Base-by-base conservation (phyloP, 2,797 vertebrate genomes). In the Hypotaenidia philippensis region DNA sequence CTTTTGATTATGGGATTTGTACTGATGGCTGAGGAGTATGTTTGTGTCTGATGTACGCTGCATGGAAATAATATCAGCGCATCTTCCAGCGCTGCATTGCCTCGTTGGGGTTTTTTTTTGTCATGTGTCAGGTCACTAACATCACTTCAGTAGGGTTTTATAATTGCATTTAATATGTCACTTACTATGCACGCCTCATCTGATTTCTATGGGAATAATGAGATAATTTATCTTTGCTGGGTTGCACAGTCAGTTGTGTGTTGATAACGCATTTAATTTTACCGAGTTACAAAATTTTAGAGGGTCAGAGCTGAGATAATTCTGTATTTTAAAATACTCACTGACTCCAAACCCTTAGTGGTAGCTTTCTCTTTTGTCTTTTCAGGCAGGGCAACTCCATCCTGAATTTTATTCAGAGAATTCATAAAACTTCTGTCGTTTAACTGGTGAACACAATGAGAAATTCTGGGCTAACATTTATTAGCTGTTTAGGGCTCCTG, bases 131-230 rank as follows among this genome's bases (percentile, higher is more conserved):
- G 89, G 91, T 93, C 89, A 82, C 76, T 94, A 91, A 91, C 89
- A 96, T 95, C 94, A 95, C 84, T 97, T 96, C 83, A 86, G 91
- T 57, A 69, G 82, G 82, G 79, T 88, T 96, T 95, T 96, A 91
- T 97, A 94, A 92, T 95, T 96, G 89, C 89, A 88, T 96, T 95
- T 96, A 95, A 75, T 95, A 86, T 96, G 93, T 94, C 94, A 83
- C 89, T 97, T 96, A 86, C 92, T 79, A 76, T 90, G 94, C 92
- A 90, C 0, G 60, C 91, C 83, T 96, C 91, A 83, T 94, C 95
- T 96, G 93, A 96, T 96, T 95, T 91, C 91, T 94, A 0, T 95
- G 89, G 79, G 66, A 69, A 83, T 94, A 95, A 93, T 93, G 87
- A 96, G 94, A 95, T 94, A 78, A 92, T 94, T 93, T 93, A 89